Conservation (phyloP, 1,140 invertebrate genomes). For the Penaeus vannamei region DNA sequence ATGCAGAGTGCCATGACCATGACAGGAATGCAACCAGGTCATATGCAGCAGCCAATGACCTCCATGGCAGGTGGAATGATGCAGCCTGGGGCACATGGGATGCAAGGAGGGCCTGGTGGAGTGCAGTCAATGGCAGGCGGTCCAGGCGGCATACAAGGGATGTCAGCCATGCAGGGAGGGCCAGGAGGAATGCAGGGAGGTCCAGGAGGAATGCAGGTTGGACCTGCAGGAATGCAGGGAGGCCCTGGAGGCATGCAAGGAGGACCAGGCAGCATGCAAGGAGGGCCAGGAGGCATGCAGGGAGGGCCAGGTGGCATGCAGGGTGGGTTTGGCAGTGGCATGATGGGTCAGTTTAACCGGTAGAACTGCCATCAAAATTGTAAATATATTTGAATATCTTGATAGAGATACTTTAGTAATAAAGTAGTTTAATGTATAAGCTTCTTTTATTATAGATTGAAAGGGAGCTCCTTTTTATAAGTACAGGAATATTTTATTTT, state of each 20-base stretch:
- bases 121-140: slow-evolving; percentile 44
- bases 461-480: no score
- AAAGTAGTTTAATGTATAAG: not conserved
- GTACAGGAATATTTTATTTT: no score
- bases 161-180: slow-evolving; percentile 35
- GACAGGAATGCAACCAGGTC: slow-evolving; percentile 39
- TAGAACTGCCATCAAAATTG: not conserved
- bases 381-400: not conserved
- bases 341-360: slow-evolving; percentile 48
- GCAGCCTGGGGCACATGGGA: slow-evolving; percentile 55
- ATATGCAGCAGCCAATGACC: slow-evolving; percentile 58
- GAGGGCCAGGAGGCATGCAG: slow-evolving; percentile 48
- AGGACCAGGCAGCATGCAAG: slow-evolving; percentile 42
- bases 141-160: slow-evolving; percentile 48
- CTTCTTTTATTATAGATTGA: no score
- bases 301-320: slow-evolving; percentile 44
- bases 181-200: slow-evolving; percentile 51
- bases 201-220: slow-evolving; percentile 42
- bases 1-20: slow-evolving; percentile 4
- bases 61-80: slow-evolving; percentile 60
- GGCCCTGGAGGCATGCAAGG: slow-evolving; percentile 50
- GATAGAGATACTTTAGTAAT: not conserved
- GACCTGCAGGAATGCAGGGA: slow-evolving; percentile 42
- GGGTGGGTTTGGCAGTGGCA: slow-evolving; percentile 35
- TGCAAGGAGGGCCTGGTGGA: slow-evolving; percentile 20